Percentiles rank a stretch among this genome's conserved stretches.
These are phyloP conservation scores for Lycodopsis pacificus DNA, from an alignment of 2,797 vertebrate species.

Conservation along the genomic window DNA sequence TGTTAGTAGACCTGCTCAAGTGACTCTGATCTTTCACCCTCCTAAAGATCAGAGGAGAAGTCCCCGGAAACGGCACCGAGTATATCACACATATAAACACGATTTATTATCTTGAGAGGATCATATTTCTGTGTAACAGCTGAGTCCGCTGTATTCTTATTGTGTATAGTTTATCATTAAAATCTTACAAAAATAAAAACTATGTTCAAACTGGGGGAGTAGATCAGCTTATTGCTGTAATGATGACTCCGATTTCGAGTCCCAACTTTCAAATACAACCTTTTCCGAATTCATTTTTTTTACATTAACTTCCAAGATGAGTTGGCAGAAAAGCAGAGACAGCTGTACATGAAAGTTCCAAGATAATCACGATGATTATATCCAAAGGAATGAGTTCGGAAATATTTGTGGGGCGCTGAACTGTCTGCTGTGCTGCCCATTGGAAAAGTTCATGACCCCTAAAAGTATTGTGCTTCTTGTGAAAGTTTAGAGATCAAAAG, in stretches of 20 bases:
- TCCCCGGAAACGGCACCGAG: background rate
- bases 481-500: background rate
- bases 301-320: background rate
- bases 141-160: background rate
- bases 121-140: background rate
- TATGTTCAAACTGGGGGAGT: background rate
- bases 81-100: background rate
- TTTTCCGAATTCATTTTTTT: background rate
- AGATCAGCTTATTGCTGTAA: background rate
- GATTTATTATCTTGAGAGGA: background rate
- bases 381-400: background rate
- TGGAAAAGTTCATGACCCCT: background rate
- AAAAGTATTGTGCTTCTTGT: background rate
- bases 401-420: constrained; percentile 1
- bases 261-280: background rate
- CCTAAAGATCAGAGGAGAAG: background rate
- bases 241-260: background rate
- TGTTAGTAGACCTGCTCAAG: background rate
- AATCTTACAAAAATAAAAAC: constrained; percentile 3
- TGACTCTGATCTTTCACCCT: background rate
- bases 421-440: background rate
- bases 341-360: background rate
- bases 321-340: background rate
- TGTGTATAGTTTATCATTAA: background rate
- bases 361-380: background rate